Percentiles rank a stretch among this genome's conserved stretches.
phyloP scores from a whole-genome alignment of 64 coral and sea anemone species.

The Montipora sp. region DNA sequence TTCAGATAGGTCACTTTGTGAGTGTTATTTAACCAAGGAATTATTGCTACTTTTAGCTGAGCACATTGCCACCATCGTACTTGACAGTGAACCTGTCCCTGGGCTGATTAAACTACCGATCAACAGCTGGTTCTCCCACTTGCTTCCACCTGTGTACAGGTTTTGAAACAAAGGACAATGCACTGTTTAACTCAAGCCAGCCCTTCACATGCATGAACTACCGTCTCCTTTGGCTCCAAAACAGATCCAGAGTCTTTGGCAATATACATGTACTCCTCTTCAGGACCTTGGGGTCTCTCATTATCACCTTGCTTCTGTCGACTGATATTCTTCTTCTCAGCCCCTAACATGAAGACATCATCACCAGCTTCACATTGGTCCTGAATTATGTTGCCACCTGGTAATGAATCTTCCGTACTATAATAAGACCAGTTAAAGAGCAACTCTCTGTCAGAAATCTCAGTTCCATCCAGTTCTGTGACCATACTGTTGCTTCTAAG shows the following conservation, averaged over 20 bases:
- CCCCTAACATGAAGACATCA: not conserved
- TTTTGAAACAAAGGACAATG: not conserved
- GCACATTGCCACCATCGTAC: not conserved
- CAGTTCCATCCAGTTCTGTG: constrained; percentile 4
- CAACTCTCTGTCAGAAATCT: not conserved
- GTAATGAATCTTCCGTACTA: not conserved
- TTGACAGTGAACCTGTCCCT: not conserved
- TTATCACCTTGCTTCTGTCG: not conserved
- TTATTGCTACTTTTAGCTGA: not conserved
- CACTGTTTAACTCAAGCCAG: not conserved
- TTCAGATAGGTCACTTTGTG: too few relatives aligned
- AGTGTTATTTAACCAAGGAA: too few relatives aligned
- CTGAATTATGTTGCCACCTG: not conserved
- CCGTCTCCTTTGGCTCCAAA: not conserved
- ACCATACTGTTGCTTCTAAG: constrained; percentile 14
- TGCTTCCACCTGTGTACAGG: too few relatives aligned
- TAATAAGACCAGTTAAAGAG: constrained; percentile 61
- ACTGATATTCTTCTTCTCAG: not conserved
- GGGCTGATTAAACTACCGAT: too few relatives aligned
- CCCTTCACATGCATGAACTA: not conserved
- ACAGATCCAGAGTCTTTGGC: not conserved
- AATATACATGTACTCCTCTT: not conserved
- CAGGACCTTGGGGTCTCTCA: not conserved
- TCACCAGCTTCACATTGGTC: not conserved
- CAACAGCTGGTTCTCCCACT: too few relatives aligned